Percentiles rank a stretch among this genome's conserved stretches.
phyloP scores from a whole-genome alignment of 1,140 invertebrate species.

The Eriocheir sinensis region DNA sequence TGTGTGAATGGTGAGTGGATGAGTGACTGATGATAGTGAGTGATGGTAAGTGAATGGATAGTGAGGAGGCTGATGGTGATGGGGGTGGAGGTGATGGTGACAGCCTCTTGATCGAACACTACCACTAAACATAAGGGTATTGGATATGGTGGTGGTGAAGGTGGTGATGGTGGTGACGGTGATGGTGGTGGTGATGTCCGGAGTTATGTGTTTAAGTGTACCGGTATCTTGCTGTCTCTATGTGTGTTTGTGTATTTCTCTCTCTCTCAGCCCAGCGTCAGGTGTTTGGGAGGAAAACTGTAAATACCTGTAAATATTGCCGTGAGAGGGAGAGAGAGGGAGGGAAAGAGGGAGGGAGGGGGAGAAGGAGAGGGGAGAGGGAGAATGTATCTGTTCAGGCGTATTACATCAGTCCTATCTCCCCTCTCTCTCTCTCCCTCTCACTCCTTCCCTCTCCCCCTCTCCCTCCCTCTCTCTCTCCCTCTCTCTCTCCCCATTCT shows the following conservation, averaged over 20 bases:
- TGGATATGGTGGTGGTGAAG: too few relatives aligned
- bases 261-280: too few relatives aligned
- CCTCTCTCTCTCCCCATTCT: background rate
- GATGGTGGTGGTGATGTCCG: too few relatives aligned
- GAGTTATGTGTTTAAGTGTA: too few relatives aligned
- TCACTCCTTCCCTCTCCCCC: background rate
- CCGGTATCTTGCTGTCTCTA: background rate
- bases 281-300: constrained; percentile 3
- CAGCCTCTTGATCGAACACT: too few relatives aligned
- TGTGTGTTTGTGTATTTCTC: background rate
- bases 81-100: too few relatives aligned
- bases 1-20: too few relatives aligned
- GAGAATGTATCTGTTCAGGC: background rate
- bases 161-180: too few relatives aligned
- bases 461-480: background rate
- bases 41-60: too few relatives aligned
- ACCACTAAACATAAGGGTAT: too few relatives aligned
- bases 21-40: too few relatives aligned
- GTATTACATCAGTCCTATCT: background rate
- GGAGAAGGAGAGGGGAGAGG: background rate
- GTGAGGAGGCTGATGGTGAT: too few relatives aligned
- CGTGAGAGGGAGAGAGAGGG: background rate
- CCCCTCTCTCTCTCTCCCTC: background rate
- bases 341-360: background rate
- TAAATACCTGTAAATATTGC: constrained; percentile 5